Percentiles rank a stretch among this genome's conserved stretches.
These are phyloP conservation scores for Hemicordylus capensis DNA, from an alignment of 2,113 vertebrate genomes.

Conservation along the genomic window DNA sequence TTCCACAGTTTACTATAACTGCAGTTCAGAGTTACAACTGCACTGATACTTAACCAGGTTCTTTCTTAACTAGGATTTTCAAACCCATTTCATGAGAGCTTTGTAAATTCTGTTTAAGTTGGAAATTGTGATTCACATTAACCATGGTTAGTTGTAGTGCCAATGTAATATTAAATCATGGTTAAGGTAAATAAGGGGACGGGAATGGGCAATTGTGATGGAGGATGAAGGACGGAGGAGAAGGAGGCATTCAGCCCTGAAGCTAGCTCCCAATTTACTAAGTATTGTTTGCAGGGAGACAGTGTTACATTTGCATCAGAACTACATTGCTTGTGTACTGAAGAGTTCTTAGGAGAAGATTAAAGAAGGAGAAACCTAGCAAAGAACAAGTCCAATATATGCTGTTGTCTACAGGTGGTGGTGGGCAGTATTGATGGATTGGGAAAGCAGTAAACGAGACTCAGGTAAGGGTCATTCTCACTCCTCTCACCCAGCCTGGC, in stretches of 20 bases:
- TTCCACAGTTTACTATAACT: neutral
- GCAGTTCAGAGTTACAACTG: too few relatives aligned
- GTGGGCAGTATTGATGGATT: too few relatives aligned
- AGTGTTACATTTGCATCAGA: neutral
- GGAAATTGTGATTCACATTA: neutral
- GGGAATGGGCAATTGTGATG: neutral
- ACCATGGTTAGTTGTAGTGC: neutral
- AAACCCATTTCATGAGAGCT: neutral
- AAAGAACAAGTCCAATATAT: neutral
- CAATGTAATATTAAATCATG: neutral
- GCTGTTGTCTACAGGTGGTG: too few relatives aligned
- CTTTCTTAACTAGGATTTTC: neutral
- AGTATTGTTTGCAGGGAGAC: neutral
- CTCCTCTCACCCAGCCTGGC: too few relatives aligned
- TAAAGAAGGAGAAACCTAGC: slow-evolving; percentile 8
- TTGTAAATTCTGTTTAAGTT: neutral
- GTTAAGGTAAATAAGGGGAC: neutral
- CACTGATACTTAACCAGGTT: neutral
- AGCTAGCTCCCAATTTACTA: neutral
- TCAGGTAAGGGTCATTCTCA: too few relatives aligned
- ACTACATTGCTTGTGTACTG: rapidly evolving
- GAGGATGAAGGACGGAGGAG: neutral
- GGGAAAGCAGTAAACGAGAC: too few relatives aligned
- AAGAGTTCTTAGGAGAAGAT: neutral
- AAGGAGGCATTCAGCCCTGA: neutral